Conservation (phyloP, 2,113 vertebrate species). For the Protobothrops flavoviridis region DNA sequence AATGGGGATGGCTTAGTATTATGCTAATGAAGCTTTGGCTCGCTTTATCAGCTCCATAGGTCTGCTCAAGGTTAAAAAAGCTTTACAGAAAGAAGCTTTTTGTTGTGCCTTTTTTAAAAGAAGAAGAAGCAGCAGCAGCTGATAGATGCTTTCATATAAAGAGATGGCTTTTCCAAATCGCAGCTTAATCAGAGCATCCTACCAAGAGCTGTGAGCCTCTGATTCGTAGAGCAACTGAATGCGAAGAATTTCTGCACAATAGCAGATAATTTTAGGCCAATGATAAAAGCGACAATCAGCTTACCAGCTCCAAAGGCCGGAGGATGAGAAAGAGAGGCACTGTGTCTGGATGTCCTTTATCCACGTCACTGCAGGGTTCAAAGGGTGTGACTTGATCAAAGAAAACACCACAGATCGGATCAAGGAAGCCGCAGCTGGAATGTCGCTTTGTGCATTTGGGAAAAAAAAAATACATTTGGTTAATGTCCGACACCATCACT, state of each 20-base stretch:
- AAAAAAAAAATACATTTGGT: neutral
- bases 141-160: neutral
- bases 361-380: constrained; percentile 35
- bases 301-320: neutral
- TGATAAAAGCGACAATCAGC: constrained; percentile 38
- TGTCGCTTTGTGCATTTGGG: constrained; percentile 45
- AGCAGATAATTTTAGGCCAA: constrained; percentile 38
- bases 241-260: constrained; percentile 34
- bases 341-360: constrained; percentile 17
- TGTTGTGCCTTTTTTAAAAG: constrained; percentile 40
- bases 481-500: neutral
- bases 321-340: constrained; percentile 48
- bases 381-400: constrained; percentile 57
- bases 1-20: constrained; percentile 30
- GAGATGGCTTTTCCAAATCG: constrained; percentile 25
- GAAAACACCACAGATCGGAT: constrained; percentile 14
- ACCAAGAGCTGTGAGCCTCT: constrained; percentile 25
- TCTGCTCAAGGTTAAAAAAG: constrained; percentile 50
- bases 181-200: constrained; percentile 53
- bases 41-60: constrained; percentile 37
- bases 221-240: constrained; percentile 43
- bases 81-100: constrained; percentile 43
- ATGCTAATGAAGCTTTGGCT: constrained; percentile 49
- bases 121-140: neutral
- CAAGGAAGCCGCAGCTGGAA: constrained; percentile 26